phyloP scores from a whole-genome alignment of 53 echinoderm and acorn worm genomes.

The Hippasteria phrygiana region DNA sequence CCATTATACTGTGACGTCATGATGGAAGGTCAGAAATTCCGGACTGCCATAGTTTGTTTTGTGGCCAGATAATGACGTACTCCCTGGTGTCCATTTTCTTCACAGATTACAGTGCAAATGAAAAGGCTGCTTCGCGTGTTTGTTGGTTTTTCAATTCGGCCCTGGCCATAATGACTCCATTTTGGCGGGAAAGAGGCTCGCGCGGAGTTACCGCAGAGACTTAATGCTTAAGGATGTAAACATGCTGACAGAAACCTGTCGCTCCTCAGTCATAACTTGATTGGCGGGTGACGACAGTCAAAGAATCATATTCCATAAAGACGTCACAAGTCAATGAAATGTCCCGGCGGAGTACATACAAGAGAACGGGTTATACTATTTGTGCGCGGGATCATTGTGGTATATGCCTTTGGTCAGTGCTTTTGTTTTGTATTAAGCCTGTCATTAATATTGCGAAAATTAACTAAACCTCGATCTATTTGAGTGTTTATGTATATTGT shows the following conservation, averaged over 20 bases:
- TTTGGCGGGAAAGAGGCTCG: background rate
- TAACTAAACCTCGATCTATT: too few relatives aligned
- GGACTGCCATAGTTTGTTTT: background rate
- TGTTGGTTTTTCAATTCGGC: background rate
- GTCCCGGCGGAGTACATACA: background rate
- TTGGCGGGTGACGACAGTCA: conserved; percentile 29
- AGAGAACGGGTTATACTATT: too few relatives aligned
- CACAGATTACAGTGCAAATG: background rate
- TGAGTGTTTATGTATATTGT: too few relatives aligned
- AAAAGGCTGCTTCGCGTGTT: background rate
- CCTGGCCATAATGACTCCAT: background rate
- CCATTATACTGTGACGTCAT: background rate
- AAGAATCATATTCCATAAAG: background rate
- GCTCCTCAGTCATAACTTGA: conserved; percentile 1
- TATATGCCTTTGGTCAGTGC: too few relatives aligned
- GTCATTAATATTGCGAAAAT: too few relatives aligned
- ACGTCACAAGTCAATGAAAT: background rate
- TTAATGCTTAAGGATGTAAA: background rate
- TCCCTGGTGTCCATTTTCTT: too few relatives aligned
- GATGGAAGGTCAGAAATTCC: background rate
- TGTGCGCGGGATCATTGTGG: too few relatives aligned
- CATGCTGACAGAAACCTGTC: background rate
- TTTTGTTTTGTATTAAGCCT: too few relatives aligned
- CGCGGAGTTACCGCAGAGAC: background rate
- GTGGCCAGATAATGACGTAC: background rate